Base-by-base conservation (phyloP, 2,888 invertebrate genomes). In the Carterocephalus palaemon region DNA sequence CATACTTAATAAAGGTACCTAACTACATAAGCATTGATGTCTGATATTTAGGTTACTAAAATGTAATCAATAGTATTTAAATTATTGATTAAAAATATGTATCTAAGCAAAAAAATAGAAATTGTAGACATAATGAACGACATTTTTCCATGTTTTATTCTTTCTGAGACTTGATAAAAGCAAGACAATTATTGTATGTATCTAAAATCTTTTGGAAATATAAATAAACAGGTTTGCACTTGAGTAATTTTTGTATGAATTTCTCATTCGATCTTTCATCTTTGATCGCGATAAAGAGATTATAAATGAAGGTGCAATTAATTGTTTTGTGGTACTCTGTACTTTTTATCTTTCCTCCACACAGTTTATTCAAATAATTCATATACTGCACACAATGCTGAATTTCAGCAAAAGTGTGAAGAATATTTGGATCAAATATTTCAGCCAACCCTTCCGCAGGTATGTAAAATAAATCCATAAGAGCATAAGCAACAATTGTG, bases 301-400 rank as follows among this genome's bases (percentile, higher is more conserved):
- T 70, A 47, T 63, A 59, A 0, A 67, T 51, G 41, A 70, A 65
- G 0, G 62, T 62, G 0, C 57, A 57, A 28, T 68, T 70, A 13
- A 58, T 59, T 0, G 60, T 49, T 6, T 54, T 47, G 15, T 59
- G 49, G 33, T 59, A 67, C 0, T 50, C 22, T 0, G 68, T 67
- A 33, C 54, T 38, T 7, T 51, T 47, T 1, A 58, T 34, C 4
- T 34, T 37, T 20, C 53, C 49, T 2, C 61, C 62, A 23, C 65
- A 64, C n/a, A 70, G 23, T 33, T 48, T 60, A 32, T 67, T 63
- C 15, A 70, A 56, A 52, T 64, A 62, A 48, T 70, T 70, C 54
- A 70, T 58, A 46, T 66, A 64, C 34, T 69, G 63, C 23, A 70
- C 46, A 24, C 68, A 66, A 51, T 70, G 68, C 39, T 62, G 59